Evolutionary conservation across 2,113 vertebrate genomes (phyloP), one percentile per base, ranked within the genome.

Genomic region (Picathartes gymnocephalus): DNA sequence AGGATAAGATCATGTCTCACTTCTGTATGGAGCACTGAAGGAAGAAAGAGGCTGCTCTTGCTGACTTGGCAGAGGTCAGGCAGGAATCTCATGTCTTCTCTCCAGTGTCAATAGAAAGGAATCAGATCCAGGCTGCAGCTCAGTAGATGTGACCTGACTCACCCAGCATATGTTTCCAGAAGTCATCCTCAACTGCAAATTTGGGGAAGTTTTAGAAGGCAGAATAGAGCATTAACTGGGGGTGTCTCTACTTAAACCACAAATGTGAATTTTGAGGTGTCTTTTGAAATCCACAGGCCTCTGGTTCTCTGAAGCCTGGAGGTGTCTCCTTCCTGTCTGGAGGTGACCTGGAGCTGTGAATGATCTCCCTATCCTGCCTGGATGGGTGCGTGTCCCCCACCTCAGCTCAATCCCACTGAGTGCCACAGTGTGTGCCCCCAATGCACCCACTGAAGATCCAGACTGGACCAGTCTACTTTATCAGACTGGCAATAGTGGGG

Each of bases 341-440:
- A 57, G 72, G 76, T 28, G 35, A 57, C 33, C 25, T 53, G 53
- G 53, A 74, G 57, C 37, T 56, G 31, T 42, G 69, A 48, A 71
- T 71, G 69, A 22, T 58, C 35, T 78, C 58, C 40, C 35, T 50
- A 13, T 88, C 33, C 7, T 66, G 15, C 15, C 35, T 23, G 35
- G 25, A 10, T 1, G 1, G 3, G 3, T 5, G 15, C 2, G 40
- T 60, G 51, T 15, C 6, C 12, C n/a, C 6, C 25, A 22, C 16
- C 48, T 50, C 31, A 28, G 9, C 13, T 56, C 69, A 39, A 7
- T 30, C 28, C 61, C 61, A 13, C 51, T 11, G 35, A 85, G 25
- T 4, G 15, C 65, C 24, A 4, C 51, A 30, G n/a, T 2, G 9
- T n/a, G 10, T 48, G 37, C 45, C 60, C 23, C 35, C 85, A 39